A percentile compares a stretch with the other conserved stretches of the same genome.
Evolutionary conservation across 2,113 vertebrate genomes (phyloP).

Genomic region (Silurus meridionalis): DNA sequence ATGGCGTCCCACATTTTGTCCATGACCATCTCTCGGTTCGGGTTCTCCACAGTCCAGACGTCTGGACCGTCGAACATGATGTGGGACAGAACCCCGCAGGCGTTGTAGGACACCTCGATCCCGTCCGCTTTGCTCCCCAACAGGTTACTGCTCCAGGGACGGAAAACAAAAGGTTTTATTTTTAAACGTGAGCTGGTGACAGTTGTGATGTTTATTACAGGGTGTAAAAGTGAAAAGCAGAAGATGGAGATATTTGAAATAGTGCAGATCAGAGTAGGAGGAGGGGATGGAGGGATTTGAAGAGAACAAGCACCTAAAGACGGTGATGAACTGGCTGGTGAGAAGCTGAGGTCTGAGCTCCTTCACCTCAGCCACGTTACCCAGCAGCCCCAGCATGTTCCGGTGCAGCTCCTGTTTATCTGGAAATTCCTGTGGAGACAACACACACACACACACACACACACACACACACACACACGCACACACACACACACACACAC

Average conservation of each 20-base stretch:
- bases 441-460: not conserved
- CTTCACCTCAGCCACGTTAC: conserved; percentile 93
- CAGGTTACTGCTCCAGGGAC: conserved; percentile 77
- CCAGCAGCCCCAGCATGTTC: conserved; percentile 95
- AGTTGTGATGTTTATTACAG: not conserved
- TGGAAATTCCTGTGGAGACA: conserved; percentile 84
- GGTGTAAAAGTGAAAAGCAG: not conserved
- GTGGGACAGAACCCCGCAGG: conserved; percentile 94
- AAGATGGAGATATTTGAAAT: not conserved
- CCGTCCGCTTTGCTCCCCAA: conserved; percentile 95
- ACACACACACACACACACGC: not conserved
- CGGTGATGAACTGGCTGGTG: conserved; percentile 91
- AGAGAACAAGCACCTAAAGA: conserved; percentile 82
- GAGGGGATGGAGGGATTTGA: not conserved
- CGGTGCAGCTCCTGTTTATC: conserved; percentile 97
- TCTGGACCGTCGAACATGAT: conserved; percentile 95
- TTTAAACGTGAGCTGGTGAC: too few species aligned
- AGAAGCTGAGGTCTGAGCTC: conserved; percentile 90
- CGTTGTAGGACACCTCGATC: conserved; percentile 97
- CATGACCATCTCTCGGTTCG: conserved; percentile 84
- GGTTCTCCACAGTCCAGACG: conserved; percentile 87
- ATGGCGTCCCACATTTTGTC: conserved; percentile 96
- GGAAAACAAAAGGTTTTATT: not conserved
- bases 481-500: not conserved
- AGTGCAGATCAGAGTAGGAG: too few species aligned